Evolutionary conservation across 2,113 vertebrate species (phyloP), one percentile per base, ranked within the genome.

Genomic region (Phyllostomus discolor): DNA sequence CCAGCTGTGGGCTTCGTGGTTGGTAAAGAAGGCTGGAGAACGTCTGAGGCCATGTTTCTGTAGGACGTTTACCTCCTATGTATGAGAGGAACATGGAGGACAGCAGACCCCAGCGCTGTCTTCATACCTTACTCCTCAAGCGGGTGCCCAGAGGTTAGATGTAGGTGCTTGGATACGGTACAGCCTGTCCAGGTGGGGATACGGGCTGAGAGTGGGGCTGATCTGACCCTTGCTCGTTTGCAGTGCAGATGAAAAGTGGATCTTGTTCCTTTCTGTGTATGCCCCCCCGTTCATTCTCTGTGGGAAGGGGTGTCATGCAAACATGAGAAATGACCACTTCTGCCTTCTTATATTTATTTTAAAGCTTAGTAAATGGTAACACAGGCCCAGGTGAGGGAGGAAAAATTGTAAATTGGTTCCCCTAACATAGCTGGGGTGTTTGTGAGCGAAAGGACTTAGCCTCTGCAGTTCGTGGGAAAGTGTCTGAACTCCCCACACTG

Each of bases 41-140:
- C 22, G 35, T 43, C n/a, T 6, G 24, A 31, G 54, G 35, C n/a
- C 14, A 20, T 43, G 35, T 50, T 69, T 26, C 57, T 20, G 3
- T 5, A 10, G 31, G 20, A 11, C 10, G 0, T 41, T 81, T 54
- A 0, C 20, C 16, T 54, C 22, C 79, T 35, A 0, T 5, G 46
- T 35, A 0, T 5, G 46, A 82, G 54, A 54, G 72, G 59, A 35
- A 7, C n/a, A 0, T 1, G 24, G 26, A 81, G 66, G 16, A 57
- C 41, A 75, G 46, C 87, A 82, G 38, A 16, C 35, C 15, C 38
- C 5, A 11, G 14, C 22, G 26, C 26, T 59, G 24, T 62, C 62
- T 24, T 79, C 64, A 57, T 57, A 66, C 72, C 26, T 41, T 0
- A 16, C 48, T 91, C 16, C 75, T 85, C 17, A 4, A 35, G 67